A percentile compares a stretch with the other conserved stretches of the same genome.
Evolutionary conservation across 2,888 invertebrate species (phyloP).

Genomic region (Lypha dubia): DNA sequence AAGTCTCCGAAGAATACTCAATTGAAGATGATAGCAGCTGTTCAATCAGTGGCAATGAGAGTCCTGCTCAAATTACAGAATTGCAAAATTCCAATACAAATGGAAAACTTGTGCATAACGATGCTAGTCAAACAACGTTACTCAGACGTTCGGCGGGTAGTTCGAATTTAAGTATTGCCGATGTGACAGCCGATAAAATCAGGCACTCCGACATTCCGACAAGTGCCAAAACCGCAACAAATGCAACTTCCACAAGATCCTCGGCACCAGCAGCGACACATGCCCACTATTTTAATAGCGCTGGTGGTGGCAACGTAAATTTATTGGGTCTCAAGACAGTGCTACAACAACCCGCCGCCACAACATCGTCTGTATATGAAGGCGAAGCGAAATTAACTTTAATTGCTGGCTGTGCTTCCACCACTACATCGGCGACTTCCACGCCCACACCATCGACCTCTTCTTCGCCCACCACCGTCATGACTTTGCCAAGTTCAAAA

Average conservation of each 20-base stretch:
- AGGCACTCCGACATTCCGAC: slow-evolving; percentile 77
- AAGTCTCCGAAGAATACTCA: slow-evolving; percentile 81
- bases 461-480: slow-evolving; percentile 74
- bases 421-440: slow-evolving; percentile 74
- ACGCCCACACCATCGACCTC: slow-evolving; percentile 75
- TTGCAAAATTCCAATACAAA: slow-evolving; percentile 50
- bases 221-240: slow-evolving; percentile 75
- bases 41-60: slow-evolving; percentile 85
- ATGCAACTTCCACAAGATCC: slow-evolving; percentile 72
- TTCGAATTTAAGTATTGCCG: slow-evolving; percentile 71
- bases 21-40: slow-evolving; percentile 85
- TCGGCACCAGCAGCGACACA: slow-evolving; percentile 75
- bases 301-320: slow-evolving; percentile 30
- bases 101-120: slow-evolving; percentile 70
- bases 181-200: slow-evolving; percentile 61
- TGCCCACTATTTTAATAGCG: slow-evolving; percentile 23
- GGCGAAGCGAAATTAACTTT: slow-evolving; percentile 71
- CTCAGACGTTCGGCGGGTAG: slow-evolving; percentile 74
- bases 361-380: slow-evolving; percentile 60
- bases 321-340: slow-evolving; percentile 40
- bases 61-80: slow-evolving; percentile 77
- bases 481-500: slow-evolving; percentile 70
- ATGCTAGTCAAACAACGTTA: slow-evolving; percentile 76
- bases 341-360: slow-evolving; percentile 31
- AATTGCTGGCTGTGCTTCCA: slow-evolving; percentile 75